phyloP scores from a whole-genome alignment of 2,797 vertebrate genomes.

The Paramormyrops hopkinsi region DNA sequence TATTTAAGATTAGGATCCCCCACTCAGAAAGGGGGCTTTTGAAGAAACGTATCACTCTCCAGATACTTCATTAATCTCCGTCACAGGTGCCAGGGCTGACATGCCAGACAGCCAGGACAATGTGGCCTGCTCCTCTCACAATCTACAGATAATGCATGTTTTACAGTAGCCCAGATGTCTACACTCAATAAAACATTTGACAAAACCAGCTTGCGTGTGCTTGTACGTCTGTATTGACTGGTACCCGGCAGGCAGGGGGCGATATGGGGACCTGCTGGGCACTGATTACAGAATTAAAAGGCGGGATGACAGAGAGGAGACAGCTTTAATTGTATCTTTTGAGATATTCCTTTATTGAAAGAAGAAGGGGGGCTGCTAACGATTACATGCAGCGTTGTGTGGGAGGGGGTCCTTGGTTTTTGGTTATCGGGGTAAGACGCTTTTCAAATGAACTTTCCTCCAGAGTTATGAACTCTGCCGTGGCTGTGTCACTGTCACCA shows the following conservation, averaged over 20 bases:
- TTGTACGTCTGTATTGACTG: slow-evolving; percentile 99
- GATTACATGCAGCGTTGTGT: slow-evolving; percentile 59
- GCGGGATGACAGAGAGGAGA: slow-evolving; percentile 75
- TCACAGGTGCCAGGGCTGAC: slow-evolving; percentile 94
- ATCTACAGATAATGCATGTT: slow-evolving; percentile 85
- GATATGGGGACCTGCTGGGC: slow-evolving; percentile 93
- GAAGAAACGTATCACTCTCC: slow-evolving; percentile 93
- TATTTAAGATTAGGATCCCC: slow-evolving; percentile 90
- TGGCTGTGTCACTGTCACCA: neutral
- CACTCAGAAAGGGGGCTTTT: slow-evolving; percentile 90
- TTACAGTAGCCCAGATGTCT: slow-evolving; percentile 81
- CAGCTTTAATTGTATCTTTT: slow-evolving; percentile 81
- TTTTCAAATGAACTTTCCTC: slow-evolving; percentile 11
- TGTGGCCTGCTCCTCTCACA: slow-evolving; percentile 82
- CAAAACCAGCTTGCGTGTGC: slow-evolving; percentile 77
- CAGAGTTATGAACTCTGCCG: neutral
- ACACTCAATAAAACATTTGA: slow-evolving; percentile 88
- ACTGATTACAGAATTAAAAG: slow-evolving; percentile 99
- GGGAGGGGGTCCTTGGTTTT: slow-evolving; percentile 42
- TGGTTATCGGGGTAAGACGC: neutral
- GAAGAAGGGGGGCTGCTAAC: slow-evolving; percentile 69
- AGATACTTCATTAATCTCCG: slow-evolving; percentile 99
- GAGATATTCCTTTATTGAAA: slow-evolving; percentile 80
- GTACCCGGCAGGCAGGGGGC: slow-evolving; percentile 80
- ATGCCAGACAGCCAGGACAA: slow-evolving; percentile 98